A percentile compares a stretch with the other conserved stretches of the same genome.
Conservation (phyloP, 35 echinoderm and acorn worm species). For the Ptychodera flava region DNA sequence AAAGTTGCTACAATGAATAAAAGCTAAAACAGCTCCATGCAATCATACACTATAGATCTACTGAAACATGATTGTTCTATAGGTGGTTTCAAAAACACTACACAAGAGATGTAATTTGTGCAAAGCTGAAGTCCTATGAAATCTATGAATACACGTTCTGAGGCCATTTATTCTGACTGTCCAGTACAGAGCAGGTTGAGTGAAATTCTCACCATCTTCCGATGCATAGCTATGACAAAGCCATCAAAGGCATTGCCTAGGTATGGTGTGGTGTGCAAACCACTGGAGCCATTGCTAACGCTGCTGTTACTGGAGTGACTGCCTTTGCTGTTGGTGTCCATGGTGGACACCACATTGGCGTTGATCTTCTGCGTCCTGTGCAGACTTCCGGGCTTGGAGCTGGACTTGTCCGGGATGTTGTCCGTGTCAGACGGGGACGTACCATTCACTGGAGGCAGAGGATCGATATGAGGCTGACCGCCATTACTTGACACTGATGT, state of each 20-base stretch:
- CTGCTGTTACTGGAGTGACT: neutral
- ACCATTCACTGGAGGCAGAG: neutral
- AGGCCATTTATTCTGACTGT: no score
- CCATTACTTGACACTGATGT: neutral
- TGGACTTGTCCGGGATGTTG: neutral
- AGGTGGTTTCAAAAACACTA: no score
- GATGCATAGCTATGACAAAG: slow-evolving; percentile 88
- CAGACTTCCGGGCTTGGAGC: neutral
- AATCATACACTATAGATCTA: no score
- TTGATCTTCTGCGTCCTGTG: neutral
- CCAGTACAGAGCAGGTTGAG: no score
- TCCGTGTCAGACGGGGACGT: neutral
- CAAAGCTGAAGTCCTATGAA: no score
- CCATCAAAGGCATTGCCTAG: slow-evolving; percentile 62
- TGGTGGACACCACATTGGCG: neutral
- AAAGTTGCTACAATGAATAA: no score
- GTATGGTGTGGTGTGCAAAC: slow-evolving; percentile 25
- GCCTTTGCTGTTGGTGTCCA: neutral
- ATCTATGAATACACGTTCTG: no score
- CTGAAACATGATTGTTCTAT: no score
- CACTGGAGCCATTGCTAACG: slow-evolving; percentile 10
- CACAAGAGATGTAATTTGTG: no score
- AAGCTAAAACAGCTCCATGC: no score
- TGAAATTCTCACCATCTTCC: slow-evolving; percentile 77
- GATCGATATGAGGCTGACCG: neutral